Conservation (phyloP, 2,888 invertebrate species). For the Dasypogon diadema region DNA sequence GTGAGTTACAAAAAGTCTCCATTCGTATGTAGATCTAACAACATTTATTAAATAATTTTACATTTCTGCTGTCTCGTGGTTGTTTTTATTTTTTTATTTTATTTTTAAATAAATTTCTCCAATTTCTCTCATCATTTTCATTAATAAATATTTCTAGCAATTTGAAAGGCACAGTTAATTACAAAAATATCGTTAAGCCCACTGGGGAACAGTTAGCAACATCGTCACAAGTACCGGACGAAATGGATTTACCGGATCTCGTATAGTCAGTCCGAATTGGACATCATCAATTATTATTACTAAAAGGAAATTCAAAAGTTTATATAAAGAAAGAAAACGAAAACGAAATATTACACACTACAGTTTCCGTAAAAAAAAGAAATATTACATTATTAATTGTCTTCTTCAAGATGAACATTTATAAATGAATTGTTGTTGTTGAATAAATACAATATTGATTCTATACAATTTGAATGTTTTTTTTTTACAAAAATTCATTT, state of each 20-base stretch:
- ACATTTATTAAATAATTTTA: conserved; percentile 44
- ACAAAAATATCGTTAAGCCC: conserved; percentile 56
- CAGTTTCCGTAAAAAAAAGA: background rate
- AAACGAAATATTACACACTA: no score
- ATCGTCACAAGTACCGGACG: conserved; percentile 32
- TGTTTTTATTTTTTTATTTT: no score
- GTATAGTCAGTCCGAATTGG: conserved; percentile 17
- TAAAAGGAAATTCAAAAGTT: conserved; percentile 29
- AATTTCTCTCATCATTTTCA: conserved; percentile 13
- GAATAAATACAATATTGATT: background rate
- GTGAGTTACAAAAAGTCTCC: no score
- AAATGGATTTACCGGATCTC: conserved; percentile 44
- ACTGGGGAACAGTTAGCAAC: conserved; percentile 45
- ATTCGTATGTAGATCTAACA: conserved; percentile 30
- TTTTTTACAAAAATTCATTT: conserved; percentile 7
- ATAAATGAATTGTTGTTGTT: conserved; percentile 1
- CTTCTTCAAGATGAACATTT: conserved; percentile 13
- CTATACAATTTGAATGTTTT: no score
- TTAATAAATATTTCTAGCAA: conserved; percentile 38
- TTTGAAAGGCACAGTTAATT: conserved; percentile 57
- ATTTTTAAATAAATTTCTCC: conserved; percentile 9
- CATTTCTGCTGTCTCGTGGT: conserved; percentile 7
- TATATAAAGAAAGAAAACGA: conserved; percentile 7
- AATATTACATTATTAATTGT: conserved; percentile 9
- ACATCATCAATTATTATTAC: no score